phyloP scores from a whole-genome alignment of 1,140 invertebrate species.

The Drosophila prosaltans region DNA sequence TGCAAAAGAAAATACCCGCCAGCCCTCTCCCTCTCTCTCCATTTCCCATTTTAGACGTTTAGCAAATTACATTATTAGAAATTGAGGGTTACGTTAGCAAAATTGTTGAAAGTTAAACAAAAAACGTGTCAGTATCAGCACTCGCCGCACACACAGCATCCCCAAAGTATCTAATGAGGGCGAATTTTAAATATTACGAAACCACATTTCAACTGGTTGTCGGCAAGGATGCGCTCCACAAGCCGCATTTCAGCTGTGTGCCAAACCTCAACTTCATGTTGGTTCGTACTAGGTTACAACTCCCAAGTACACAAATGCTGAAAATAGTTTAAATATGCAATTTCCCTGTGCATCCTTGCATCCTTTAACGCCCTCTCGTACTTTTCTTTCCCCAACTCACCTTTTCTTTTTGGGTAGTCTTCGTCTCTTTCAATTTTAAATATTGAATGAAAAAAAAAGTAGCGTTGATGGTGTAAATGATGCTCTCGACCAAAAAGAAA shows the following conservation, averaged over 20 bases:
- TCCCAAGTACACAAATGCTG: constrained; percentile 13
- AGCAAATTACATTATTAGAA: constrained; percentile 81
- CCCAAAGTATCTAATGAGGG: constrained; percentile 2
- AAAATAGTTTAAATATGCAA: constrained; percentile 52
- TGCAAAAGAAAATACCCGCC: constrained; percentile 9
- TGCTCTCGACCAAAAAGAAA: constrained; percentile 32
- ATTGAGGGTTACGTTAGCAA: constrained; percentile 65
- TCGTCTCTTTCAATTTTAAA: constrained; percentile 43
- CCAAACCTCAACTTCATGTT: constrained; percentile 39
- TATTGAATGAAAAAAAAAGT: constrained; percentile 46
- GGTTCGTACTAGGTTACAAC: constrained; percentile 22
- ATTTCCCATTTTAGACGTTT: constrained; percentile 56
- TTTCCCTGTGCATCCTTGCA: constrained; percentile 11
- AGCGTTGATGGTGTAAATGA: constrained; percentile 56
- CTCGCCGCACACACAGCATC: constrained; percentile 14
- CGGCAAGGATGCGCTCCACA: constrained; percentile 16
- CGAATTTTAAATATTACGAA: constrained; percentile 16
- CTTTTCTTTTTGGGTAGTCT: background rate
- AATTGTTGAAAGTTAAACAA: background rate
- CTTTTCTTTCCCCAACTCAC: too few relatives aligned
- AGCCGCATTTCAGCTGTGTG: constrained; percentile 48
- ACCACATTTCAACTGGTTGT: constrained; percentile 60
- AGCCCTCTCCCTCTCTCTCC: background rate
- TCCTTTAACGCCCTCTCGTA: too few relatives aligned
- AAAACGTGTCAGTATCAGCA: constrained; percentile 28